Percentiles rank a stretch among this genome's conserved stretches.
phyloP scores from a whole-genome alignment of 2,888 invertebrate species.

The Tanaodytes sp. region DNA sequence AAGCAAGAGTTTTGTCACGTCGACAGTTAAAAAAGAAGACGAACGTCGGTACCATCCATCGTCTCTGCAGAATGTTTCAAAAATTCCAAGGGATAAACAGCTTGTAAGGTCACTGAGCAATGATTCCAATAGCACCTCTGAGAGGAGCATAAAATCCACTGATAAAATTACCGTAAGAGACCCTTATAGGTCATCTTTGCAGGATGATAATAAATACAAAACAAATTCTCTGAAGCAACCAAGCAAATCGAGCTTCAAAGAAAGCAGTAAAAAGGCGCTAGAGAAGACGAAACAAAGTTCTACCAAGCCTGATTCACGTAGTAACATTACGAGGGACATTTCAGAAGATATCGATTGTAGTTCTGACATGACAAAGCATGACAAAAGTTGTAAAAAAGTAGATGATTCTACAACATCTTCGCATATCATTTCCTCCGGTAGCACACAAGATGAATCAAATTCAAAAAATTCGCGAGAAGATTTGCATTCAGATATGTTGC shows the following conservation, averaged over 20 bases:
- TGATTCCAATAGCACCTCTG: constrained; percentile 61
- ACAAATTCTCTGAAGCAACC: constrained; percentile 55
- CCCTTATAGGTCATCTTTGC: constrained; percentile 56
- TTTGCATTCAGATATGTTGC: constrained; percentile 59
- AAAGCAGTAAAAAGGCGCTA: constrained; percentile 56
- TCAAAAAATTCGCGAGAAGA: constrained; percentile 53
- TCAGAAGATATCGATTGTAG: constrained; percentile 61
- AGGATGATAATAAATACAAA: constrained; percentile 63
- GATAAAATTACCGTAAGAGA: constrained; percentile 63
- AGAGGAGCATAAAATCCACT: constrained; percentile 54
- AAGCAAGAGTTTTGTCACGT: constrained; percentile 61
- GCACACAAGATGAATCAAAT: constrained; percentile 37
- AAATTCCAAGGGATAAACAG: constrained; percentile 60
- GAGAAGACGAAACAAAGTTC: constrained; percentile 62
- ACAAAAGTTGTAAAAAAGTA: constrained; percentile 26
- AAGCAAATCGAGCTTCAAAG: constrained; percentile 46
- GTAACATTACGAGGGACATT: constrained; percentile 59
- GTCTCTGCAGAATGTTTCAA: constrained; percentile 57
- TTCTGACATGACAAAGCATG: constrained; percentile 57
- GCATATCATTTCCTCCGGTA: constrained; percentile 35
- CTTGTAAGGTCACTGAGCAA: constrained; percentile 61
- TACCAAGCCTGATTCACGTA: constrained; percentile 59
- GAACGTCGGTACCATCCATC: constrained; percentile 61
- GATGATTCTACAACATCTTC: constrained; percentile 45
- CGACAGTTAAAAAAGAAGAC: constrained; percentile 64